phyloP scores from a whole-genome alignment of 1,140 invertebrate species.

The Drosophila kanapiae region DNA sequence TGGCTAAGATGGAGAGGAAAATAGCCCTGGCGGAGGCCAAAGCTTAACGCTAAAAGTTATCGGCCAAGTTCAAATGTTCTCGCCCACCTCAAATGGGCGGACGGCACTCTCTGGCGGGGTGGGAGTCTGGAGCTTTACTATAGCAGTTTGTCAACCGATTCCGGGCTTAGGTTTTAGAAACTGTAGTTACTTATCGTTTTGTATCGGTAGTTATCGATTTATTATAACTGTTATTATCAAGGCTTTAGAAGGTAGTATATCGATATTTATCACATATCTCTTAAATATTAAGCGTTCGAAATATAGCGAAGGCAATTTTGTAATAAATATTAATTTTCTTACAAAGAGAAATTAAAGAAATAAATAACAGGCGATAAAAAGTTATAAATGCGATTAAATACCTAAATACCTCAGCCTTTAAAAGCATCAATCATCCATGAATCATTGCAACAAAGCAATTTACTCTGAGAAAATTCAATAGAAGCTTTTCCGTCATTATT shows the following conservation, averaged over 20 bases:
- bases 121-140: background rate
- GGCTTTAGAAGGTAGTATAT: background rate
- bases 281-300: background rate
- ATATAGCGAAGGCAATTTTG: background rate
- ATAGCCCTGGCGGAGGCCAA: constrained; percentile 37
- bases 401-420: background rate
- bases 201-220: background rate
- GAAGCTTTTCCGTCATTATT: constrained; percentile 28
- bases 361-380: background rate
- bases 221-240: background rate
- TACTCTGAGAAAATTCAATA: constrained; percentile 18
- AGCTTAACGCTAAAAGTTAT: constrained; percentile 39
- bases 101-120: background rate
- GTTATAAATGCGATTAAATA: background rate
- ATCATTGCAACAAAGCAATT: constrained; percentile 23
- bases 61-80: constrained; percentile 39
- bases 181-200: background rate
- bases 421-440: constrained; percentile 23
- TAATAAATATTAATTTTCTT: too few relatives aligned
- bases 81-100: constrained; percentile 14
- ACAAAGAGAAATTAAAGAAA: background rate
- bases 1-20: background rate
- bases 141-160: background rate
- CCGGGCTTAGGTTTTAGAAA: background rate
- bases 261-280: background rate